Base-by-base conservation (phyloP, 2,113 vertebrate species). In the Equus przewalskii region DNA sequence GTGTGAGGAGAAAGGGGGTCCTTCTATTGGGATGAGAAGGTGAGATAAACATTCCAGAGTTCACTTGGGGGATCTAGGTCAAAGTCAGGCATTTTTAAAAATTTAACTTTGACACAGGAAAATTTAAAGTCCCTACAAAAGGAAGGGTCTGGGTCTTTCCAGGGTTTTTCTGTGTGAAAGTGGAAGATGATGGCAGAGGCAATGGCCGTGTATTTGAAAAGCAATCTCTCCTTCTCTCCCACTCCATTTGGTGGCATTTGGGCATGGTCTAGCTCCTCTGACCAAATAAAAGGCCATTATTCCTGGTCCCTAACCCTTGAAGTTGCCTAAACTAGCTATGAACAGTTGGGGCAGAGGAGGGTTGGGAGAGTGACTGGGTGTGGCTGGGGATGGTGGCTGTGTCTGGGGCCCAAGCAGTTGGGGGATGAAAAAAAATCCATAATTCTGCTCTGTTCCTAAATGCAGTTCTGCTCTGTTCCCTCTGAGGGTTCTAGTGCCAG, bases 271-370 rank as follows among this genome's bases (percentile, higher is more conserved):
- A 41, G 21, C 70, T 51, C 79, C 76, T 88, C 54, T 78, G 14
- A 81, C 64, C 60, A 85, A 95, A 89, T 91, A 76, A 73, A 93
- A 84, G 89, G 3, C 19, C 49, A 24, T 91, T 91, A 84, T 69
- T 51, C 58, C 82, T 51, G 16, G 24, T 87, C 56, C 60, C 44
- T 87, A 70, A 82, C 30, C 44, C 65, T 91, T 67, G 22, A 96
- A 96, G 80, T 94, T 80, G 85, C 54, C 41, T 70, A 28, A 91
- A 87, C 70, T 92, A 24, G 49, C 62, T n/a, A 19, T 14, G 58
- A 41, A 88, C 86, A 73, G 76, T 73, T 80, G 46, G 70, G 70
- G 56, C 76, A 76, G 78, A 64, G 81, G 19, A 22, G 21, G 30
- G 9, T 26, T 12, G 19, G 36, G 54, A 87, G 26, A 28, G 41